phyloP scores from a whole-genome alignment of 2,888 invertebrate genomes.

The Cynaeus angustus region DNA sequence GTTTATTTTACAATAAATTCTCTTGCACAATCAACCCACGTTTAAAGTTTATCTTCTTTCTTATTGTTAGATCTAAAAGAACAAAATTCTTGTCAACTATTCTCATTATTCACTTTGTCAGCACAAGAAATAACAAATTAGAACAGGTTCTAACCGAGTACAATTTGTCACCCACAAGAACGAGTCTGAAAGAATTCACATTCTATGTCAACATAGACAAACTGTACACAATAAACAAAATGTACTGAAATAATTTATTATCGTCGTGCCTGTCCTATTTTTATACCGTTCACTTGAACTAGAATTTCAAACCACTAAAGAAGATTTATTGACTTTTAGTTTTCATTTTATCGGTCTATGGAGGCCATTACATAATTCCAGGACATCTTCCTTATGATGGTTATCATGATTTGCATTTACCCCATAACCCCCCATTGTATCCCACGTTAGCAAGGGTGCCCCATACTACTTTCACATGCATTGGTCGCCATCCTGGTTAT shows the following conservation, averaged over 20 bases:
- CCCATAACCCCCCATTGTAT: constrained; percentile 75
- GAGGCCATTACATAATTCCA: constrained; percentile 64
- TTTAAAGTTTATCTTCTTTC: too few species aligned
- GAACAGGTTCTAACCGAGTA: too few species aligned
- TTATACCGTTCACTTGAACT: constrained; percentile 36
- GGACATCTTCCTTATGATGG: constrained; percentile 72
- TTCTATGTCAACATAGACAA: background rate
- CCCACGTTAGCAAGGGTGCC: constrained; percentile 72
- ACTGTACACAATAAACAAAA: constrained; percentile 11
- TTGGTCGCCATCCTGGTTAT: constrained; percentile 78
- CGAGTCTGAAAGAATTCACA: too few species aligned
- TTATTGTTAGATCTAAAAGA: background rate
- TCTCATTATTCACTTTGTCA: background rate
- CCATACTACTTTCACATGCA: constrained; percentile 77
- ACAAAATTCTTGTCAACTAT: background rate
- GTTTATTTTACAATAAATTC: too few species aligned
- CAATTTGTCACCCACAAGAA: too few species aligned
- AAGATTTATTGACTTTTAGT: constrained; percentile 30
- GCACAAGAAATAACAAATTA: background rate
- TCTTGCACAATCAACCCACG: too few species aligned
- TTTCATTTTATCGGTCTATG: constrained; percentile 48
- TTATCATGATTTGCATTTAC: constrained; percentile 76
- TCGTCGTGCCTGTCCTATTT: constrained; percentile 12
- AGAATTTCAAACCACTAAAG: constrained; percentile 27
- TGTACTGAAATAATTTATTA: constrained; percentile 35